These are phyloP conservation scores for Pomatostomus ruficeps DNA, from an alignment of 2,113 vertebrate species.

Conservation along the genomic window DNA sequence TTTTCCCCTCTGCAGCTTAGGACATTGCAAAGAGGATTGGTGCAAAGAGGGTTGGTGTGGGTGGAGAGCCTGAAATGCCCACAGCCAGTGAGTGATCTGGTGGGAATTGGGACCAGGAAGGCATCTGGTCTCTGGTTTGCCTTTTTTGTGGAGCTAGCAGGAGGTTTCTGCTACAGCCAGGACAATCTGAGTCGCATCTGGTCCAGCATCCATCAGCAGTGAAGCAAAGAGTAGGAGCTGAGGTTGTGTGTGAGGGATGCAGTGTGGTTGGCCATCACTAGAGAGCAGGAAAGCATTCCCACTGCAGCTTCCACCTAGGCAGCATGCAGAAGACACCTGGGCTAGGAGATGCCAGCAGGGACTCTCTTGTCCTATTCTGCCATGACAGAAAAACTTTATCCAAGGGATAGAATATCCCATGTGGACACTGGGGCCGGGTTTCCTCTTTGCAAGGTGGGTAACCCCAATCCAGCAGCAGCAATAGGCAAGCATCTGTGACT, in stretches of 20 bases:
- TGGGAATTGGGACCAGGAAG: not conserved
- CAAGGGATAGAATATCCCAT: not conserved
- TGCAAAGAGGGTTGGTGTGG: not conserved
- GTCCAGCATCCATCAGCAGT: not conserved
- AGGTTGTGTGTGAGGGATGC: not conserved
- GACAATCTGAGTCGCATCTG: not conserved
- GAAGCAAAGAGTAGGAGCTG: not conserved
- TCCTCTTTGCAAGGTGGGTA: not conserved
- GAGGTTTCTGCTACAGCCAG: not conserved
- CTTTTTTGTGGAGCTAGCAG: not conserved
- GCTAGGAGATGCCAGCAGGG: not conserved
- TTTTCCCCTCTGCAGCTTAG: not conserved
- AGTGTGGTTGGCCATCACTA: constrained; percentile 24
- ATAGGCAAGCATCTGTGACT: not conserved
- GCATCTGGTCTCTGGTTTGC: not conserved
- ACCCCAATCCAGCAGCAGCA: not conserved
- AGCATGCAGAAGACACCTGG: not conserved
- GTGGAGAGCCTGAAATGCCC: not conserved
- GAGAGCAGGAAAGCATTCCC: constrained; percentile 53
- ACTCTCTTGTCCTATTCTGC: not conserved
- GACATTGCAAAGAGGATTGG: not conserved
- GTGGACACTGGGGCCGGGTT: not conserved
- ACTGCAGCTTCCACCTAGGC: not conserved
- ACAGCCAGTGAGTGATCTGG: accelerated
- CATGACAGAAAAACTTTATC: not conserved